Base-by-base conservation (phyloP, 2,113 vertebrate species). In the Ciconia stormi region DNA sequence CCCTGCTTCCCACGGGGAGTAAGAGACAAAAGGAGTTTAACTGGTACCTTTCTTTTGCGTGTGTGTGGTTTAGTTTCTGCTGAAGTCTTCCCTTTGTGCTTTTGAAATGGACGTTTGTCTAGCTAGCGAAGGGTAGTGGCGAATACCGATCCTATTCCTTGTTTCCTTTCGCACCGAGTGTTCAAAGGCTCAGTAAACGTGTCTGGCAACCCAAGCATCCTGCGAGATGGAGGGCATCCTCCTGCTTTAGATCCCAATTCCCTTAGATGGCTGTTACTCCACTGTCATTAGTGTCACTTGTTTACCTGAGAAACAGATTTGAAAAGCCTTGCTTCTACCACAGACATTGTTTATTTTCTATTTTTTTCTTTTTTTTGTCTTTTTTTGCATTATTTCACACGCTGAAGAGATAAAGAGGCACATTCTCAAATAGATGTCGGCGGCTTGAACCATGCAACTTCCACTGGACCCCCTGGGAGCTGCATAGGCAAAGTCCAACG, bases 281-380 rank as follows among this genome's bases (percentile, higher is more conserved):
- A 97, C 94, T 96, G 93, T 97, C 95, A 96, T 96, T 97, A 97
- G 94, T 90, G 95, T 97, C 94, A 91, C 96, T 97, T 97, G 92
- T 97, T 98, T 97, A 98, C 96, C 96, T 94, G 97, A 98, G 97
- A 98, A 97, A 97, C 93, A 91, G 95, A 98, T 97, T 97, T 96
- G 93, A 90, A 95, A 98, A 98, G 93, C 97, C 97, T 97, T 96
- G 95, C 97, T 97, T 94, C 97, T 92, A 97, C 94, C 72, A 79
- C 96, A 95, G 95, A 90, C 95, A 84, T 93, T 94, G 62, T 73
- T 89, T 95, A 66, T 72, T 93, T 83, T 53, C 38, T 84, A 74
- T 90, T 61, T 85, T 42, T 89, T 63, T 92, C 87, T 62, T 67
- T 61, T 82, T 89, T 73, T 89, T 88, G 79, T 67, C 76, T 20